Evolutionary conservation across 1,140 invertebrate species (phyloP), one percentile per base, ranked within the genome.

Genomic region (Daktulosphaira vitifoliae): DNA sequence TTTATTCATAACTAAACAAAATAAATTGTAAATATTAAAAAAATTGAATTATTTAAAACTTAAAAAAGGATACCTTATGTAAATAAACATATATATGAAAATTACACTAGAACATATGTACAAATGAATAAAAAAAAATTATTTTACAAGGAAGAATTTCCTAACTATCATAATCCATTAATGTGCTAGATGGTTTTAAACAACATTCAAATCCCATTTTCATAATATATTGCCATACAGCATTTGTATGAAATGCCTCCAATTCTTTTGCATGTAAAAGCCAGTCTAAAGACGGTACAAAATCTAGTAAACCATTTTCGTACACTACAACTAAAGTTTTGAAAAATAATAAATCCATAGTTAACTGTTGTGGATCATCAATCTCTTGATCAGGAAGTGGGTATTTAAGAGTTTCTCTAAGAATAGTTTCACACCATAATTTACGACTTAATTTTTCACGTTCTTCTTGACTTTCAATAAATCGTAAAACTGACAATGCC

Each of bases 141-240:
- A n/a, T n/a, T n/a, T n/a, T n/a, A n/a, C n/a, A n/a, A n/a, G n/a
- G n/a, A n/a, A n/a, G n/a, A n/a, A n/a, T n/a, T n/a, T 33, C 39
- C 18, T 6, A 48, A n/a, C 5, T 62, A 46, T 62, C 42, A 46
- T 20, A 46, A 29, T 62, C 42, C 25, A 62, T 46, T 46, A 5
- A 8, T 29, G 8, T 3, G 29, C 2, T 16, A 33, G 16, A 9
- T n/a, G 56, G 5, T 62, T 4, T 62, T 20, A 62, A 33, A 20
- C 56, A 62, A 46, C 46, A 11, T 62, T 62, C 42, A 46, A 62
- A 62, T 48, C 56, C 56, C 16, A 62, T 62, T 62, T 62, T 62
- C 56, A 62, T 62, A 48, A 62, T 15, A 48, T 20, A 62, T 33
- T 62, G 56, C 56, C 56, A 62, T 16, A 62, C 44, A 22, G 42